Evolutionary conservation across 2,113 vertebrate species (phyloP), one percentile per base, ranked within the genome.

Genomic region (Ailurus styani): DNA sequence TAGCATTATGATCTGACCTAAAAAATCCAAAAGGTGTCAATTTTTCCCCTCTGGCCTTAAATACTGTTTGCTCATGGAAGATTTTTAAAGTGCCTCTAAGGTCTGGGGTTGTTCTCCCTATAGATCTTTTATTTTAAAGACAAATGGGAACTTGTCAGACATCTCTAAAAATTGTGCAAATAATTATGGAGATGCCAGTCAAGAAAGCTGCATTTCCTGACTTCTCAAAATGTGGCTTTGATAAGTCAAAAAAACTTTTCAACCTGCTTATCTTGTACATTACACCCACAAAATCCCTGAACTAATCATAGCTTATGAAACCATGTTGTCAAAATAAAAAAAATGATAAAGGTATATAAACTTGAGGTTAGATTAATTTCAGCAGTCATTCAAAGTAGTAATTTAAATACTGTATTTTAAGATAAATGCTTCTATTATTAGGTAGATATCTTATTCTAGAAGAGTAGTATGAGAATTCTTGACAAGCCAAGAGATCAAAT

Each of bases 381-480:
- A 98, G 97, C 95, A 96, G 40, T 97, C 55, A 96, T 96, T 98
- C 96, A 98, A 98, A 47, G 60, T 92, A 79, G 47, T 87, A 95
- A 98, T 98, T 98, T 90, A 96, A 98, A 86, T 98, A 97, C 37
- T 97, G 70, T 98, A 95, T 98, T 98, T 77, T 94, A 91, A 96
- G 88, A 95, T 96, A 96, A 96, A 96, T 93, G 93, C 73, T 97
- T 95, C 96, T 68, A 94, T 96, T 98, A 96, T 96, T 89, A 94
- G 40, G 45, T 50, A 97, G 97, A 91, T 91, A 75, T 95, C 57
- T 96, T 92, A 93, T 95, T 97, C 91, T 97, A 97, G 92, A 93
- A 95, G 73, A 62, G 31, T 70, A 54, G 47, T 91, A 78, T 60
- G 72, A 96, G 34, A 96, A 96, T 98, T 97, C 91, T 87, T 98